phyloP scores from a whole-genome alignment of 2,113 vertebrate species.

The Hystrix cristata region DNA sequence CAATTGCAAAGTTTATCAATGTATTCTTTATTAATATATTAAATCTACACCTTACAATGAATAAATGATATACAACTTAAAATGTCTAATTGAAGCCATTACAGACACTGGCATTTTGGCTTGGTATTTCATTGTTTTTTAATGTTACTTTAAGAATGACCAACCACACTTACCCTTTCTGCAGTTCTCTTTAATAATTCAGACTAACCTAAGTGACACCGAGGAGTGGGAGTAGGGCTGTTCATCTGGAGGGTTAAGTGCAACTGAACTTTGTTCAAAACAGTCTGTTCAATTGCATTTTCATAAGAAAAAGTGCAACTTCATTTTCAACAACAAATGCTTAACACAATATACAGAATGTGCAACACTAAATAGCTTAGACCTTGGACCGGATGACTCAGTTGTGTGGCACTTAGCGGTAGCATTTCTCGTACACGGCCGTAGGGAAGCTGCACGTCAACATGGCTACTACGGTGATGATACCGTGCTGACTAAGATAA shows the following conservation, averaged over 20 bases:
- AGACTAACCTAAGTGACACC: neutral
- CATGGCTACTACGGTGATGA: neutral
- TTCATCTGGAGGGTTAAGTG: conserved; percentile 61
- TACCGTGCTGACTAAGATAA: neutral
- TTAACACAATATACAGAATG: neutral
- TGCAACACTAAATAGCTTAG: neutral
- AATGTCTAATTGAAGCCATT: neutral
- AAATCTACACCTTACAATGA: neutral
- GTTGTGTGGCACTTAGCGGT: neutral
- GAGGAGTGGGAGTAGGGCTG: neutral
- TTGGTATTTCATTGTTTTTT: neutral
- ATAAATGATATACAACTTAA: neutral
- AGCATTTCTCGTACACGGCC: neutral
- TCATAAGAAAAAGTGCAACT: conserved; percentile 42
- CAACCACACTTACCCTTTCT: neutral
- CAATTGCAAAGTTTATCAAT: neutral
- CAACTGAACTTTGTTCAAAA: conserved; percentile 63
- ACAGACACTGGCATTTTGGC: neutral
- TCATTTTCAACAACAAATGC: conserved; percentile 12
- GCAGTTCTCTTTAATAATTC: conserved; percentile 45
- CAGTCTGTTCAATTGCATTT: conserved; percentile 67
- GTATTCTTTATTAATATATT: neutral
- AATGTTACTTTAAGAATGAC: neutral
- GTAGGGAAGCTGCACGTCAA: neutral
- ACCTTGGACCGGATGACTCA: neutral